Base-by-base conservation (phyloP, 2,797 vertebrate species). In the Enteromius fasciolatus region DNA sequence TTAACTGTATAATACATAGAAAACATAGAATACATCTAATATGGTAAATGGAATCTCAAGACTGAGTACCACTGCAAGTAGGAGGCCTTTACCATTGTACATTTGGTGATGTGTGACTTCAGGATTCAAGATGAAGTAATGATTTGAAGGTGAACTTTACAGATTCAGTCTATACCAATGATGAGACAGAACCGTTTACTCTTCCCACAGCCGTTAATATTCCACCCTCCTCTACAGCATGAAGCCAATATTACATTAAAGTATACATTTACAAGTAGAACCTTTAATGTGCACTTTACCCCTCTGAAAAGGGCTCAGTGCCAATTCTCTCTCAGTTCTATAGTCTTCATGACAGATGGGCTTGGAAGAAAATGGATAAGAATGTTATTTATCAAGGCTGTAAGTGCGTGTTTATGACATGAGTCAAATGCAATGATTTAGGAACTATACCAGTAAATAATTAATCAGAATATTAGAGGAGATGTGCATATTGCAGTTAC, bases 241-340 rank as follows among this genome's bases (percentile, higher is more conserved):
- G 50, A 44, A 41, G 36, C 23, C 39, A 68, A 75, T 75, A 81
- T 57, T 78, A 69, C 80, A 74, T 78, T 85, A 82, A 78, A 78
- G 84, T 85, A 85, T 82, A 78, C 41, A 59, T 64, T 85, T 85
- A 82, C 80, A 78, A 66, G 46, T 64, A 66, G 36, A 75, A 39
- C 59, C 69, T 81, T 78, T 78, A 54, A 66, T 70, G 68, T 67
- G 80, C 80, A 82, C 84, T 85, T 82, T 46, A 66, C 25, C 8
- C 59, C 54, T 18, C 39, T 69, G n/a, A 28, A 33, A 73, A 77
- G 44, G 39, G 75, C 20, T 78, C n/a, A 20, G 4, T 48, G 64
- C 44, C 31, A 23, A 28, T 61, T 59, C 44, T 41, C 9, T 46
- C 61, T 50, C 72, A 14, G 25, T 57, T 46, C 39, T 54, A 72